Evolutionary conservation across 2,797 vertebrate species (phyloP), one percentile per base, ranked within the genome.

Genomic region (Danio tinwini): DNA sequence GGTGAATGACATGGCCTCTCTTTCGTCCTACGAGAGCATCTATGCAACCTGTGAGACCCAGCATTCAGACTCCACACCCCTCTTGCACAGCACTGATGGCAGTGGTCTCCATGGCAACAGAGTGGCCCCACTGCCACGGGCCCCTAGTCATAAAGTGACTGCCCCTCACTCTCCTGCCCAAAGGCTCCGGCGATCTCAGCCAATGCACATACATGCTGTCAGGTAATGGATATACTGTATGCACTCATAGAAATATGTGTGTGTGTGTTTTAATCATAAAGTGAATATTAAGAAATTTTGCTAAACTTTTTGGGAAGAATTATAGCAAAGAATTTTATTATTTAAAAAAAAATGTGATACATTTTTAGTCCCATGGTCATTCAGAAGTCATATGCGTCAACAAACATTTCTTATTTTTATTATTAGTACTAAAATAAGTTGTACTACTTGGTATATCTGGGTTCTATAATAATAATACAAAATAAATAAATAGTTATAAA

Each of bases 141-240:
- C 71, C 59, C 91, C 92, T 0, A 64, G 82, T 7, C 81, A 81
- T 67, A 86, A 44, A 14, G 55, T 85, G 0, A 72, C 76, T 7
- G 78, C 85, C 10, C 90, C 91, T 5, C 80, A 52, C 0, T 91
- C 93, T 53, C 89, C 91, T 0, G 86, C 89, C 81, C 95, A 95
- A 88, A 95, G 88, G 86, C 90, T 95, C 88, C 94, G 91, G 45
- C 93, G 95, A 65, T 98, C 97, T 6, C 96, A 98, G 90, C 98
- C 98, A 0, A 91, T 99, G 92, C 97, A 96, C 93, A 98, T 99
- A 87, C 94, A 94, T 76, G 94, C 96, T 2, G 94, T 96, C 91
- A 98, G 97, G 97, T 99, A 94, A 82, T 49, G 39, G 6, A 21
- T 39, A 29, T 29, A n/a, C n/a, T 29, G 29, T 29, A 62, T 6